Percentiles rank a stretch among this genome's conserved stretches.
Conservation (phyloP, 2,888 invertebrate species). For the Eupeodes latifasciatus region DNA sequence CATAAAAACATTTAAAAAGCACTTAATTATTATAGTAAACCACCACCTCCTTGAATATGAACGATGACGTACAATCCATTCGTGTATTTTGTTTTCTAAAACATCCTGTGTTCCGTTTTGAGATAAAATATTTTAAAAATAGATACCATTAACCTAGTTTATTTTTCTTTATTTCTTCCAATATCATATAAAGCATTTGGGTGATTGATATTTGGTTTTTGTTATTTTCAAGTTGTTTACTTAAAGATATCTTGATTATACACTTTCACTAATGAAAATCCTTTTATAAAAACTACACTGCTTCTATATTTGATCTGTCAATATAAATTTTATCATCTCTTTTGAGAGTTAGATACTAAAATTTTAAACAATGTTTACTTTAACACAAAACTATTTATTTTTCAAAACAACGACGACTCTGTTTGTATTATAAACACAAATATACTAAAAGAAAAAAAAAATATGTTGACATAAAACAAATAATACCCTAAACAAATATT, state of each 20-base stretch:
- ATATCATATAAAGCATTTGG: not conserved
- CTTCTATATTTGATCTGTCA: slow-evolving; percentile 41
- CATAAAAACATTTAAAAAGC: too few species aligned
- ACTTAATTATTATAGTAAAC: too few species aligned
- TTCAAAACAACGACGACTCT: slow-evolving; percentile 19
- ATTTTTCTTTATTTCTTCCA: too few species aligned
- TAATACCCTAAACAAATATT: slow-evolving; percentile 33
- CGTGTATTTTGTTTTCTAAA: too few species aligned
- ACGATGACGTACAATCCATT: too few species aligned
- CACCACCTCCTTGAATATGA: too few species aligned
- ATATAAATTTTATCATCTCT: slow-evolving; percentile 27
- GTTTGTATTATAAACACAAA: slow-evolving; percentile 4
- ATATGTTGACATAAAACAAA: slow-evolving; percentile 17
- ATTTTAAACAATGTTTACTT: slow-evolving; percentile 39
- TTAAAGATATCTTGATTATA: not conserved
- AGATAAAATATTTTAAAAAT: too few species aligned
- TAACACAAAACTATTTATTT: slow-evolving; percentile 47
- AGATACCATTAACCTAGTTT: too few species aligned
- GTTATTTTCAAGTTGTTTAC: not conserved
- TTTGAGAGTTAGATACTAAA: not conserved
- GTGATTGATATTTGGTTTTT: not conserved
- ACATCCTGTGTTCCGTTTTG: too few species aligned
- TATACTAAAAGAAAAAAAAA: slow-evolving; percentile 10
- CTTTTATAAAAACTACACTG: not conserved
- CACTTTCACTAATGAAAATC: not conserved